Evolutionary conservation across 2,888 invertebrate genomes (phyloP).

Genomic region (Masnerella sp.): DNA sequence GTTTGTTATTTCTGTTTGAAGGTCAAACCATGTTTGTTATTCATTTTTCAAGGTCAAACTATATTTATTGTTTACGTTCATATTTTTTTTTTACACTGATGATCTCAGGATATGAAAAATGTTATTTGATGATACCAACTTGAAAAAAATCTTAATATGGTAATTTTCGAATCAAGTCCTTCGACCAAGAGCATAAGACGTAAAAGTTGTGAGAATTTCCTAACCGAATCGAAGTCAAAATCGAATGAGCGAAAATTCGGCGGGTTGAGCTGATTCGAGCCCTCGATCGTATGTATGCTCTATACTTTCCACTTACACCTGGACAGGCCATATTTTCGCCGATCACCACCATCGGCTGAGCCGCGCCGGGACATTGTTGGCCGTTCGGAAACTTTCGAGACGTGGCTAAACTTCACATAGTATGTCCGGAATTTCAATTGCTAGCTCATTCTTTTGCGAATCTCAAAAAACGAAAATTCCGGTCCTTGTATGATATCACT

Average conservation of each 20-base stretch:
- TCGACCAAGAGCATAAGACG: background rate
- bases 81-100: too few species aligned
- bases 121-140: too few species aligned
- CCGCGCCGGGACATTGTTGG: slow-evolving; percentile 55
- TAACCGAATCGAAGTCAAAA: slow-evolving; percentile 21
- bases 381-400: slow-evolving; percentile 64
- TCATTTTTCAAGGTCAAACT: too few species aligned
- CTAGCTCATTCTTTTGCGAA: slow-evolving; percentile 52
- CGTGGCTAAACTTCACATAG: slow-evolving; percentile 51
- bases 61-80: too few species aligned
- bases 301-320: slow-evolving; percentile 20
- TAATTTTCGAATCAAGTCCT: slow-evolving; percentile 12
- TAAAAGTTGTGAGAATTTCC: slow-evolving; percentile 29
- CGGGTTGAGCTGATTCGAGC: slow-evolving; percentile 21
- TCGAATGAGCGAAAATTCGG: slow-evolving; percentile 20
- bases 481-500: too few species aligned
- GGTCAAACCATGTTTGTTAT: too few species aligned
- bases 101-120: too few species aligned
- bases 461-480: slow-evolving; percentile 17
- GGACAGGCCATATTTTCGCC: slow-evolving; percentile 60
- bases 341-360: slow-evolving; percentile 65
- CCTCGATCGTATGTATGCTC: slow-evolving; percentile 8
- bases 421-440: slow-evolving; percentile 63
- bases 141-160: background rate
- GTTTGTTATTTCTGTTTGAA: too few species aligned